These are phyloP conservation scores for Hoplias malabaricus DNA, from an alignment of 2,113 vertebrate genomes.

Conservation along the genomic window DNA sequence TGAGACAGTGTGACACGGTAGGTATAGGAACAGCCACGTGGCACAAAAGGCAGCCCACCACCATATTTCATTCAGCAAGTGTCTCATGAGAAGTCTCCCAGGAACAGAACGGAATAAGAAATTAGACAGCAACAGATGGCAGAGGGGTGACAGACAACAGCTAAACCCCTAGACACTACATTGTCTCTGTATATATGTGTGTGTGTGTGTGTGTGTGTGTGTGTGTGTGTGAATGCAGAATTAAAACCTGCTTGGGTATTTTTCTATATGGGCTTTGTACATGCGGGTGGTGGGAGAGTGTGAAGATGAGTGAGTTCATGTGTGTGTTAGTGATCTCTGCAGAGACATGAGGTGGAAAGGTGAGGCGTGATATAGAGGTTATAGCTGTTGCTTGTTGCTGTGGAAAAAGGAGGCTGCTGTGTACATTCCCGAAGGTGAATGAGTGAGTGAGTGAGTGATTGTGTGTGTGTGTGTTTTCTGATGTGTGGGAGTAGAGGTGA, in stretches of 20 bases:
- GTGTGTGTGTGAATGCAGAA: background rate
- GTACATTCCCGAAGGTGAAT: slow-evolving; percentile 4
- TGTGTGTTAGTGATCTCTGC: background rate
- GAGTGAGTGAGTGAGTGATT: too few relatives aligned
- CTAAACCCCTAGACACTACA: slow-evolving; percentile 30
- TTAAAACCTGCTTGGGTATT: slow-evolving; percentile 15
- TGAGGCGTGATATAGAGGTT: slow-evolving; percentile 4
- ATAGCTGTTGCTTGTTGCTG: slow-evolving; percentile 27
- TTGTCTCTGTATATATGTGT: too few relatives aligned
- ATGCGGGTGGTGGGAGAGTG: background rate
- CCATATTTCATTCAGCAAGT: slow-evolving; percentile 40
- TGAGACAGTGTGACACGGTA: slow-evolving; percentile 1
- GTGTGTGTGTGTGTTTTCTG: too few relatives aligned
- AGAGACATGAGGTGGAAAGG: background rate
- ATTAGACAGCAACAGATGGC: slow-evolving; percentile 45
- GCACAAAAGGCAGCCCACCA: slow-evolving; percentile 10
- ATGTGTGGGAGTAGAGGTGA: slow-evolving; percentile 29
- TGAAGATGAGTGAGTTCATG: slow-evolving; percentile 15
- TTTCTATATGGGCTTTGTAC: background rate
- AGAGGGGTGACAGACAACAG: slow-evolving; percentile 37
- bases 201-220: too few relatives aligned
- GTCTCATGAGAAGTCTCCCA: slow-evolving; percentile 21
- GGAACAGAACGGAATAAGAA: slow-evolving; percentile 35
- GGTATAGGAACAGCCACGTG: slow-evolving; percentile 7
- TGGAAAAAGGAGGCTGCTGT: slow-evolving; percentile 41